These are phyloP conservation scores for Chromoteleia sp. DNA, from an alignment of 2,888 invertebrate species.

Conservation along the genomic window DNA sequence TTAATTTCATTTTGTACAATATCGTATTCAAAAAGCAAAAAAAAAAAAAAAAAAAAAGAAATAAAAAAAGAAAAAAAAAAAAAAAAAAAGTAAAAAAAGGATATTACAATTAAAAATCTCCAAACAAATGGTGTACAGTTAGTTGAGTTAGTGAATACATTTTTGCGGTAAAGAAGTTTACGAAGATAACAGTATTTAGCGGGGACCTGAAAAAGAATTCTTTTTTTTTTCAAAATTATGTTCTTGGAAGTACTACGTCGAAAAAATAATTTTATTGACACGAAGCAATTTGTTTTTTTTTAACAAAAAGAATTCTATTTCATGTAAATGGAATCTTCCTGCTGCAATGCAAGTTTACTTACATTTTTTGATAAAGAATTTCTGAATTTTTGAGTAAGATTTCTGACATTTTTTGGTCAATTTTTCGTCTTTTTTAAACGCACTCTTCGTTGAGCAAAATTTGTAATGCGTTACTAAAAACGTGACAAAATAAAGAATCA, in stretches of 20 bases:
- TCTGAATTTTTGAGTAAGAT: too few relatives aligned
- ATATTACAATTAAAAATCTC: slow-evolving; percentile 33
- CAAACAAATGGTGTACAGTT: slow-evolving; percentile 38
- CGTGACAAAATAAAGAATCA: slow-evolving; percentile 17
- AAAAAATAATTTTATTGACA: too few relatives aligned
- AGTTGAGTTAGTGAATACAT: neutral
- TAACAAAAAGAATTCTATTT: too few relatives aligned
- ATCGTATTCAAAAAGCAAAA: slow-evolving; percentile 41
- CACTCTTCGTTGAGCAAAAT: too few relatives aligned
- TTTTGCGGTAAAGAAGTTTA: slow-evolving; percentile 23
- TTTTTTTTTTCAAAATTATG: neutral
- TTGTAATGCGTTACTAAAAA: neutral
- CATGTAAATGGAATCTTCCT: too few relatives aligned
- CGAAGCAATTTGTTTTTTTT: too few relatives aligned
- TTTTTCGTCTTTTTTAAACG: too few relatives aligned
- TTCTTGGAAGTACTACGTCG: too few relatives aligned
- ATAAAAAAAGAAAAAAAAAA: slow-evolving; percentile 39
- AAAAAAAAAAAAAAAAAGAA: slow-evolving; percentile 28
- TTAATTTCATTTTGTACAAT: too few relatives aligned
- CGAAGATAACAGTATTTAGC: neutral
- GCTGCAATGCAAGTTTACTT: too few relatives aligned
- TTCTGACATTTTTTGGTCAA: too few relatives aligned
- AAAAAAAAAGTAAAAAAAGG: slow-evolving; percentile 4
- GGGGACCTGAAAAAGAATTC: neutral
- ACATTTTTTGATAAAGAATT: too few relatives aligned